Base-by-base conservation (phyloP, 2,113 vertebrate genomes). In the Actenoides lindsayi region DNA sequence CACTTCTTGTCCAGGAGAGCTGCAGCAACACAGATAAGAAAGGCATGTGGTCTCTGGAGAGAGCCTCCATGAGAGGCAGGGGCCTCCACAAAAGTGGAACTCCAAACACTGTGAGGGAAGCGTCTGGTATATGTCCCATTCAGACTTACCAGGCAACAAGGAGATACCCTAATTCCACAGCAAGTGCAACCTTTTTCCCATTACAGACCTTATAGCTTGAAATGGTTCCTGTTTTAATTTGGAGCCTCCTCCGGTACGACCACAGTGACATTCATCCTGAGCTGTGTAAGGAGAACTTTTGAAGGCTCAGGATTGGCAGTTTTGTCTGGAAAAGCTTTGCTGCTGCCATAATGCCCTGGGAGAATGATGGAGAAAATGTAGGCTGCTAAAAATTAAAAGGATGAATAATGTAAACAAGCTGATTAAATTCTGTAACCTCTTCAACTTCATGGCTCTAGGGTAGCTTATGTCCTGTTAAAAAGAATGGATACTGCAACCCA, bases 341-440 rank as follows among this genome's bases (percentile, higher is more conserved):
- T 64, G 57, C 78, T 94, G 77, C 73, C 62, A 73, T 82, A 89
- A 95, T 85, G 69, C 81, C 93, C 81, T 87, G 50, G 24, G 81
- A 96, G 89, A 89, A 95, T 16, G 62, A 71, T 1, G 2, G 39
- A 64, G 89, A 82, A 96, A 84, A 94, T 79, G 53, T 57, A 82
- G 73, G 48, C 83, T 89, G 81, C 39, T 94, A 89, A 93, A 94
- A 93, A 95, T 94, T 94, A 87, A 62, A 96, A 82, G 82, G 30
- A 93, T 64, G 60, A 94, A 93, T 89, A 94, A 89, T 44, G 62
- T 93, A 96, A 97, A 95, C 89, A 96, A 94, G 39, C 33, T 85
- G 87, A 96, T 93, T 95, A 87, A 92, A 91, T 95, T 87, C 76
- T 90, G 59, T 88, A 90, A 67, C 59, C 51, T 94, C 76, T 94